phyloP scores from a whole-genome alignment of 2,113 vertebrate species.

The Sigmodon hispidus region DNA sequence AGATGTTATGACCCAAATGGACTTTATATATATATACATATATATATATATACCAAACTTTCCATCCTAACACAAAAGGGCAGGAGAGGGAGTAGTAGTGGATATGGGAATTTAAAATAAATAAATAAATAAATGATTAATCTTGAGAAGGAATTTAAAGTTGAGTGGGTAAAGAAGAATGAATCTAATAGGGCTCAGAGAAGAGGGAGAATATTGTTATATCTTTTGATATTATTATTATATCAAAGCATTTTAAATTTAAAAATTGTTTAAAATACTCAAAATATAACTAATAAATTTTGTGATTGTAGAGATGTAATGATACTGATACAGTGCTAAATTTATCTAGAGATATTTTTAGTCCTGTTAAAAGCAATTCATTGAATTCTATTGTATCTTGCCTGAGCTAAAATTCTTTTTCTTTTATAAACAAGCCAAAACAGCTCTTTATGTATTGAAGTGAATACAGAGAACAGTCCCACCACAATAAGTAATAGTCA shows the following conservation, averaged over 20 bases:
- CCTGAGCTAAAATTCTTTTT: neutral
- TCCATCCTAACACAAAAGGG: no score
- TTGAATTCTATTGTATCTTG: neutral
- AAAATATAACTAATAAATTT: neutral
- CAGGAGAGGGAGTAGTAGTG: no score
- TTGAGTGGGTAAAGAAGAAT: neutral
- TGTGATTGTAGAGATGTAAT: neutral
- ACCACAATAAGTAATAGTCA: no score
- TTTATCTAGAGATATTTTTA: neutral
- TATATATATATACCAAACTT: no score
- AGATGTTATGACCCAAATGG: no score
- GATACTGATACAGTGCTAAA: neutral
- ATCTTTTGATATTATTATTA: no score
- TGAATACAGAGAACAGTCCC: no score
- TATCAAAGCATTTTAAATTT: neutral
- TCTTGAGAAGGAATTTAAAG: neutral
- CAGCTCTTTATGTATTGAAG: no score
- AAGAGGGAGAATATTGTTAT: neutral
- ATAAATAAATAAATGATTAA: no score
- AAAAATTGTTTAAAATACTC: neutral
- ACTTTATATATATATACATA: no score
- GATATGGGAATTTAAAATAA: no score
- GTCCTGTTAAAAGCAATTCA: neutral
- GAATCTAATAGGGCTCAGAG: neutral
- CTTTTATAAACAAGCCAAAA: no score